phyloP scores from a whole-genome alignment of 2,113 vertebrate genomes.

The Parotia lawesii region DNA sequence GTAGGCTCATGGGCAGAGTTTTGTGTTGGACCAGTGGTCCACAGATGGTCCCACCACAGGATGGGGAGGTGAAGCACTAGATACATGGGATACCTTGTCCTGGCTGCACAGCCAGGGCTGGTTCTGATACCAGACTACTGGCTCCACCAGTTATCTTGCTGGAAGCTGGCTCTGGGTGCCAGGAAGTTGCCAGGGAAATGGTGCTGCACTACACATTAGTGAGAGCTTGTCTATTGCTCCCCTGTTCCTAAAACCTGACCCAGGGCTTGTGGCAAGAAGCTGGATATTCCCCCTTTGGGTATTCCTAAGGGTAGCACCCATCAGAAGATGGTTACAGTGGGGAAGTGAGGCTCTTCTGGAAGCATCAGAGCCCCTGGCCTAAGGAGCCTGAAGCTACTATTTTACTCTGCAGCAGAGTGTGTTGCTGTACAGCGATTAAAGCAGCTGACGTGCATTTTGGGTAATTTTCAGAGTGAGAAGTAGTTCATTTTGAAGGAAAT shows the following conservation, averaged over 20 bases:
- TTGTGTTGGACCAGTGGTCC: neutral
- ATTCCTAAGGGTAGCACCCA: neutral
- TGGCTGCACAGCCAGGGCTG: neutral
- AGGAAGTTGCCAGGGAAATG: neutral
- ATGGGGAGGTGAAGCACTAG: too few species aligned
- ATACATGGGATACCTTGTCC: neutral
- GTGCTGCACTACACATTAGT: neutral
- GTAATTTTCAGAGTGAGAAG: neutral
- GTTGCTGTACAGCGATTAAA: neutral
- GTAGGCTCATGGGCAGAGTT: neutral
- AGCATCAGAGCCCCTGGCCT: neutral
- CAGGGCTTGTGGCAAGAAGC: neutral
- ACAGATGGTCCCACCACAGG: neutral
- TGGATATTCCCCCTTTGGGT: neutral
- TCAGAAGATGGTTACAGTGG: neutral
- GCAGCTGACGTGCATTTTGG: neutral
- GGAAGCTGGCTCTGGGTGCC: neutral
- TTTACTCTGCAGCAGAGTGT: neutral
- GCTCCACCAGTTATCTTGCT: neutral
- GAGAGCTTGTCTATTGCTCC: neutral
- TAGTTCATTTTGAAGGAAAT: neutral
- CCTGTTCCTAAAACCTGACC: neutral
- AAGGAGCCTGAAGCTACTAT: neutral
- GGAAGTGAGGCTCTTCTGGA: neutral
- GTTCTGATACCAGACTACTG: neutral